Evolutionary conservation across 2,797 vertebrate genomes (phyloP).

Genomic region (Cyclura pinguis): DNA sequence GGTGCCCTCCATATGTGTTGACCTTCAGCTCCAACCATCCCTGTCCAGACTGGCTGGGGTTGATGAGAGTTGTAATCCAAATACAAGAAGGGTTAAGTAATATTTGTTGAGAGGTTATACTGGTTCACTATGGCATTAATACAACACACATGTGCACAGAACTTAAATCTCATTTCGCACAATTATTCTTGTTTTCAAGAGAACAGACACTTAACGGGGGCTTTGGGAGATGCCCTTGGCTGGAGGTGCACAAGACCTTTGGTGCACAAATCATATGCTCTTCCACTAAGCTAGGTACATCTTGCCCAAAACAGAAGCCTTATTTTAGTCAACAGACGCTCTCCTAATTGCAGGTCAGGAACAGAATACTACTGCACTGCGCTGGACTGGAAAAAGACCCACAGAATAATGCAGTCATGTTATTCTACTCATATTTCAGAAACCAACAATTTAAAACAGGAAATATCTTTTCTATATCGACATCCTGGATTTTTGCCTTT

Average conservation of each 20-base stretch:
- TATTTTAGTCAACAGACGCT: not conserved
- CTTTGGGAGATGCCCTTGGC: too few species aligned
- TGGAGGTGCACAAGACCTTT: not conserved
- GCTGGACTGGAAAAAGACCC: not conserved
- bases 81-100: not conserved
- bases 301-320: not conserved
- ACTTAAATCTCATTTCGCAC: not conserved
- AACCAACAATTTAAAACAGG: constrained; percentile 12
- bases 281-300: not conserved
- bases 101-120: not conserved
- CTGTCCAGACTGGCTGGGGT: too few species aligned
- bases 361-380: not conserved
- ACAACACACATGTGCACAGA: not conserved
- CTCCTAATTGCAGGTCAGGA: not conserved
- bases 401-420: not conserved
- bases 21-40: too few species aligned
- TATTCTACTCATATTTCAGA: constrained; percentile 6
- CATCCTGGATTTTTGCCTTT: constrained; percentile 17
- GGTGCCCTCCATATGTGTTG: too few species aligned
- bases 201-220: too few species aligned
- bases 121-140: not conserved
- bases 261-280: not conserved
- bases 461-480: constrained; percentile 10
- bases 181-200: not conserved
- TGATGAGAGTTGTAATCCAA: not conserved